A percentile compares a stretch with the other conserved stretches of the same genome.
These are phyloP conservation scores for Phortica magna DNA, from an alignment of 2,888 invertebrate genomes.

Conservation along the genomic window DNA sequence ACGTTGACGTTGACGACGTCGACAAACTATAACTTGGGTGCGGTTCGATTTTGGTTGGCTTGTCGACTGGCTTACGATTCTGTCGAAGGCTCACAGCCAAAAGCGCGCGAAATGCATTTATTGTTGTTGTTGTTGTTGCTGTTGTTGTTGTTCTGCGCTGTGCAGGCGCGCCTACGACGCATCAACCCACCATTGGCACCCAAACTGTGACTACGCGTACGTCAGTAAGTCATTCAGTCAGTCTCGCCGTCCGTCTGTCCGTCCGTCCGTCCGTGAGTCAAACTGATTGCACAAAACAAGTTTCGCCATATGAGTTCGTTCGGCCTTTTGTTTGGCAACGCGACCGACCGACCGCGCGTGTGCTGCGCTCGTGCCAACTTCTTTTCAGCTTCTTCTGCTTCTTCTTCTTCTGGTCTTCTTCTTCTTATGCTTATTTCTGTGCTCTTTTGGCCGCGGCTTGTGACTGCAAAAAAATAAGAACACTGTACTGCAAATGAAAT, in stretches of 20 bases:
- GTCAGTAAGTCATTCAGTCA: neutral
- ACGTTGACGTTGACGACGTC: neutral
- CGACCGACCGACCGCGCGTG: slow-evolving; percentile 53
- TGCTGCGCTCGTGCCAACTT: slow-evolving; percentile 66
- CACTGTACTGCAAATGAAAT: slow-evolving; percentile 20
- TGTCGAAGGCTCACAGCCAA: neutral
- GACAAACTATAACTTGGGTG: neutral
- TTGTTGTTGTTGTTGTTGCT: neutral
- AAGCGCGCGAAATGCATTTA: neutral
- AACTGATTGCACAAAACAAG: slow-evolving; percentile 52
- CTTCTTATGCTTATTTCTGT: neutral
- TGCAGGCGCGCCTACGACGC: too few relatives aligned
- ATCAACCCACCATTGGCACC: too few relatives aligned
- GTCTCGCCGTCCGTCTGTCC: neutral
- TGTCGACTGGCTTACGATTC: too few relatives aligned
- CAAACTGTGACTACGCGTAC: too few relatives aligned
- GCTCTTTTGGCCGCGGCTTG: too few relatives aligned
- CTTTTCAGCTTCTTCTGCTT: slow-evolving; percentile 7
- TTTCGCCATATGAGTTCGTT: slow-evolving; percentile 65
- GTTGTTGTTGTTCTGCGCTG: neutral
- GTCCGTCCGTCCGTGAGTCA: neutral
- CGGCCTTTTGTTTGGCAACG: slow-evolving; percentile 46
- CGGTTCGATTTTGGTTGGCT: slow-evolving; percentile 2
- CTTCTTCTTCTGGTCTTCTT: too few relatives aligned
- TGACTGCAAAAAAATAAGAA: neutral